Conservation (phyloP, 2,888 invertebrate genomes). For the Mylabris sibirica region DNA sequence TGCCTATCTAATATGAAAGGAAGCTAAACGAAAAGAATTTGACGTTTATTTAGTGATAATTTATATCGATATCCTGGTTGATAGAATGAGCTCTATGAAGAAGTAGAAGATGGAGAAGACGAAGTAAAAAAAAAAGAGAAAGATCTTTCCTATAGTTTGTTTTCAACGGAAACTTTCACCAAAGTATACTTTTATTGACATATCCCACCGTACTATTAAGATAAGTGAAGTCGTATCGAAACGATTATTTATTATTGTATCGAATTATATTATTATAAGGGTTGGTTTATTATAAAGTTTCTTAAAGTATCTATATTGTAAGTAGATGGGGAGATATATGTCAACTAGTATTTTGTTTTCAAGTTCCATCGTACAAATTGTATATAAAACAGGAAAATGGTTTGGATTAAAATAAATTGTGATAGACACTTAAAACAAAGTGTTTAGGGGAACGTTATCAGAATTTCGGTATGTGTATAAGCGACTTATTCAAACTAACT, state of each 20-base stretch:
- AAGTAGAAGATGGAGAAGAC: not conserved
- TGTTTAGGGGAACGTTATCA: not conserved
- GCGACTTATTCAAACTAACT: not conserved
- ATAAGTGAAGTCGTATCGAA: not conserved
- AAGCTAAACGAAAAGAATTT: constrained; percentile 18
- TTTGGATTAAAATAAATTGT: not conserved
- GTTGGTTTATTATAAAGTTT: not conserved
- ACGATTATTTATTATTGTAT: constrained; percentile 4
- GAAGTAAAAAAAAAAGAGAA: not conserved
- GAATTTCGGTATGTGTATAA: not conserved
- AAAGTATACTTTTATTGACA: constrained; percentile 21
- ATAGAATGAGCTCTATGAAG: not conserved
- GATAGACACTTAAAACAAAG: constrained; percentile 4
- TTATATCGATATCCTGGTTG: constrained; percentile 24
- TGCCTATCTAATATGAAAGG: constrained; percentile 6
- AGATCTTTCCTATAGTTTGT: constrained; percentile 17
- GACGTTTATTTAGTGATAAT: constrained; percentile 37
- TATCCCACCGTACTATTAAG: constrained; percentile 17
- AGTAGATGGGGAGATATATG: not conserved
- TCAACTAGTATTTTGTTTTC: not conserved
- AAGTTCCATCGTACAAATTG: not conserved
- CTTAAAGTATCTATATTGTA: not conserved
- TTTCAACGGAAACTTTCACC: constrained; percentile 19
- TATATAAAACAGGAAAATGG: not conserved
- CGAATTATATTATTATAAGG: not conserved